Evolutionary conservation across 2,113 vertebrate species (phyloP), one percentile per base, ranked within the genome.

Genomic region (Pelmatolapia mariae): DNA sequence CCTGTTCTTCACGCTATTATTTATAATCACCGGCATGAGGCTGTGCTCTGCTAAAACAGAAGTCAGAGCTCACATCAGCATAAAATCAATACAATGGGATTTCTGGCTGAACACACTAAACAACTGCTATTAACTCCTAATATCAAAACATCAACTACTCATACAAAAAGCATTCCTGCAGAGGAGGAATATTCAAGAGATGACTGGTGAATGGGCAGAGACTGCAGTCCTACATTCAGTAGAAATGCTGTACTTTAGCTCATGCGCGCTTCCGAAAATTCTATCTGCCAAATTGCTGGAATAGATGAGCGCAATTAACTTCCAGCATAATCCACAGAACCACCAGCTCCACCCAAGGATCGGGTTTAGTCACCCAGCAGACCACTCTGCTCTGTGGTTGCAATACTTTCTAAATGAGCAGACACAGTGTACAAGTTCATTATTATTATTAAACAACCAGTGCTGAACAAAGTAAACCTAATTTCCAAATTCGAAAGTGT

Each of bases 251-350:
- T 31, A 57, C 71, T 59, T 86, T 6, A 76, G 26, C 84, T 82
- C 66, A 38, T 24, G 11, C 24, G 15, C 45, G 4, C 3, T 15
- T 61, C 9, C 6, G 1, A 76, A 76, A 84, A 87, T 26, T 38
- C 53, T 50, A 10, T 43, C 56, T 83, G 52, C 86, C 82, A 68
- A 87, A 92, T 63, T 59, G 85, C 86, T 57, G 59, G 81, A 87
- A 89, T 54, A 56, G 57, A 92, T 80, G 66, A 76, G 85, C 78
- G 50, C 71, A 94, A 92, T 94, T 91, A 95, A 89, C 43, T 82
- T 82, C 7, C 45, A 57, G 71, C 38, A 47, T 57, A 73, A 87
- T 87, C 90, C 86, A 16, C n/a, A 66, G 61, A 88, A 85, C 66
- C 59, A 0, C 15, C 31, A 26, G 11, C 66, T 47, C 47, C 80